phyloP scores from a whole-genome alignment of 2,888 invertebrate genomes.

The Microchrysa polita region DNA sequence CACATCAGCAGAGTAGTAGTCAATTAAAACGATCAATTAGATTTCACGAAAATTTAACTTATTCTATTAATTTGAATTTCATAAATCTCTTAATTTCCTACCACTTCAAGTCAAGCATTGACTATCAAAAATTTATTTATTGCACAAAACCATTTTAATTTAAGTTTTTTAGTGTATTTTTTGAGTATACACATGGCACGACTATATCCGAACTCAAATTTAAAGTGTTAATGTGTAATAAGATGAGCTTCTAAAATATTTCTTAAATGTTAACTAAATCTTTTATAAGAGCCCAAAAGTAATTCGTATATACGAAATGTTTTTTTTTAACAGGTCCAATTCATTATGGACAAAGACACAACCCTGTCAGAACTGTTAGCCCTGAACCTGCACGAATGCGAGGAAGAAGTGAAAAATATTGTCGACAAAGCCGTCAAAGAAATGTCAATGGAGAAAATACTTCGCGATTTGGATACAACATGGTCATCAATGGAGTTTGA shows the following conservation, averaged over 20 bases:
- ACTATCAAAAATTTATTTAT: too few species aligned
- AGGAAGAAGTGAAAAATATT: conserved; percentile 96
- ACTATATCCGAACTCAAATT: background rate
- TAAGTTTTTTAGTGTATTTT: too few species aligned
- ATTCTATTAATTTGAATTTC: too few species aligned
- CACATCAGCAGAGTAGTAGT: too few species aligned
- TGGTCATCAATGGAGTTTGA: conserved; percentile 94
- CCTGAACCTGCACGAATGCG: conserved; percentile 93
- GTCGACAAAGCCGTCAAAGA: conserved; percentile 98
- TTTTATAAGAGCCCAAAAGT: background rate
- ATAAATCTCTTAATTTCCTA: too few species aligned
- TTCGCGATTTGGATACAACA: conserved; percentile 88
- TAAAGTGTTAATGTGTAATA: background rate
- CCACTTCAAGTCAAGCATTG: too few species aligned
- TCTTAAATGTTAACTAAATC: background rate
- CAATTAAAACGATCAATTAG: too few species aligned
- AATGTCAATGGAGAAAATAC: conserved; percentile 97
- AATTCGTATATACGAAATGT: too few species aligned
- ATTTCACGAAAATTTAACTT: too few species aligned
- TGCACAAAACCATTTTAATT: too few species aligned
- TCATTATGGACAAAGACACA: conserved; percentile 92
- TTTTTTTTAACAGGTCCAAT: conserved; percentile 74
- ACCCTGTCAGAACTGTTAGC: conserved; percentile 91
- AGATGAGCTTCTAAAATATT: background rate
- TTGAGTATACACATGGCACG: background rate